phyloP scores from a whole-genome alignment of 2,888 invertebrate species.

The Clusia tigrina region DNA sequence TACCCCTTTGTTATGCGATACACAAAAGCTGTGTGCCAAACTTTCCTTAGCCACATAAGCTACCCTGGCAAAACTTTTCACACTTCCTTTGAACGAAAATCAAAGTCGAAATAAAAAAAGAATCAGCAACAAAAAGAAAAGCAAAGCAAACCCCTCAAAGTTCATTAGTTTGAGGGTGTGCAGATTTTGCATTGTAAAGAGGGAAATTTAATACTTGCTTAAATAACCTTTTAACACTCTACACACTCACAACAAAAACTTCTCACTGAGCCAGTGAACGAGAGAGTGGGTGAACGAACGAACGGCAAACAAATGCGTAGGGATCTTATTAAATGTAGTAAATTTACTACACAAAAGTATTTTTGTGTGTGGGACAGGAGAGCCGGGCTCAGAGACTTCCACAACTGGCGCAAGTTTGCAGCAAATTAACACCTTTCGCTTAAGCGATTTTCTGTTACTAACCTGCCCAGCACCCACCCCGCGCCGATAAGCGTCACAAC shows the following conservation, averaged over 20 bases:
- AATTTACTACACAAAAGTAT: neutral
- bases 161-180: neutral
- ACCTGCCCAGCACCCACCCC: neutral
- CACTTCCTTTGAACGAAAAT: neutral
- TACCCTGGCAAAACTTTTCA: neutral
- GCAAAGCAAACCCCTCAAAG: too few relatives aligned
- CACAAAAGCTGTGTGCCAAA: neutral
- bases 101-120: neutral
- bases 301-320: neutral
- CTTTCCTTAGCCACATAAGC: neutral
- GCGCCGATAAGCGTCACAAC: neutral
- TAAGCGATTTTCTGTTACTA: neutral
- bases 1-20: neutral
- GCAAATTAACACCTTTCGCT: conserved; percentile 15
- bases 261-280: neutral
- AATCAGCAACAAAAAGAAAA: neutral
- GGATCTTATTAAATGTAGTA: neutral
- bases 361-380: neutral
- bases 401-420: conserved; percentile 2
- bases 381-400: neutral
- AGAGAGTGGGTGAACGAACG: neutral
- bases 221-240: conserved; percentile 10
- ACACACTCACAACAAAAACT: neutral
- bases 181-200: neutral
- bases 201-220: neutral